Percentiles rank a stretch among this genome's conserved stretches.
These are phyloP conservation scores for Ylistrum balloti DNA, from an alignment of 1,140 invertebrate species.

Conservation along the genomic window DNA sequence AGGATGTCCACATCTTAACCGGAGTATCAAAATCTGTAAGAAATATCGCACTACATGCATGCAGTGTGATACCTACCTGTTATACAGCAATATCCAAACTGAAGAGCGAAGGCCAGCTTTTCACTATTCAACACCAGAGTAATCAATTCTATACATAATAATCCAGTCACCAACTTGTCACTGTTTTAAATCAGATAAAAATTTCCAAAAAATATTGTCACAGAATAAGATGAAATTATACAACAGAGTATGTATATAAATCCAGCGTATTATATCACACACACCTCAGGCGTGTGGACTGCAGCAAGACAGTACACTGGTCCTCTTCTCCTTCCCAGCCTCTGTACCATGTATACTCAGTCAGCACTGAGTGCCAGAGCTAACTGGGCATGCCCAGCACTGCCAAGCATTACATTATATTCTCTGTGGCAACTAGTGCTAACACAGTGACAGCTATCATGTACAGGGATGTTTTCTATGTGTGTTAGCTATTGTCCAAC, in stretches of 20 bases:
- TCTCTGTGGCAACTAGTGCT: not conserved
- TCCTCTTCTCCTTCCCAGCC: not conserved
- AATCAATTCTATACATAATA: not conserved
- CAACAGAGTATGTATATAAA: too few relatives aligned
- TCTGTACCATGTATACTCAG: not conserved
- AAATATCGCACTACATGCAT: not conserved
- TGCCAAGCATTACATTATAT: slow-evolving; percentile 1
- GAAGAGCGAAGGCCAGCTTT: not conserved
- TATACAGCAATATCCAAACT: not conserved
- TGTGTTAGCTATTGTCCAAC: not conserved
- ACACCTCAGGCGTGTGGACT: not conserved
- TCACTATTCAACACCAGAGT: not conserved
- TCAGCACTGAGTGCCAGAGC: not conserved
- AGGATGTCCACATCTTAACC: not conserved
- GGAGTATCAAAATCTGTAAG: not conserved
- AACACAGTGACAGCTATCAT: not conserved
- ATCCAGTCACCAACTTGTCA: not conserved
- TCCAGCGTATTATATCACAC: not conserved
- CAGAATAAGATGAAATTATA: not conserved
- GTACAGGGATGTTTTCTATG: not conserved
- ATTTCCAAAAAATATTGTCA: not conserved
- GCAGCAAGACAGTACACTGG: not conserved
- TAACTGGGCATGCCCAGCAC: not conserved
- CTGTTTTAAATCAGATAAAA: not conserved
- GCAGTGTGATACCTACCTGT: not conserved